These are phyloP conservation scores for Orchestia grillus DNA, from an alignment of 1,140 invertebrate species.

Conservation along the genomic window DNA sequence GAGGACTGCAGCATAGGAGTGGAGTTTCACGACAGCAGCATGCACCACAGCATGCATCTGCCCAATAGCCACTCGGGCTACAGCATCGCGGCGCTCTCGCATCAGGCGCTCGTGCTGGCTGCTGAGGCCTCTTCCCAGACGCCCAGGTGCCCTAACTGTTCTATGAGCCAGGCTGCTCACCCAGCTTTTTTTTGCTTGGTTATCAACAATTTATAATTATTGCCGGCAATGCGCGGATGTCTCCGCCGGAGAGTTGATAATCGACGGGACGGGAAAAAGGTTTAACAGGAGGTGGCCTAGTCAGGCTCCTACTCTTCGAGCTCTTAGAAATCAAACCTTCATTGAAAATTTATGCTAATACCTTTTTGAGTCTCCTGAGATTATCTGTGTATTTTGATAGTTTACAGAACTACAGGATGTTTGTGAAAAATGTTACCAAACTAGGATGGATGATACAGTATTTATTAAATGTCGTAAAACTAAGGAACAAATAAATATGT, in stretches of 20 bases:
- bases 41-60: constrained; percentile 91
- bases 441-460: too few relatives aligned
- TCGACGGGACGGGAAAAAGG: too few relatives aligned
- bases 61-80: constrained; percentile 81
- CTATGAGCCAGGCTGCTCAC: too few relatives aligned
- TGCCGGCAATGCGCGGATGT: too few relatives aligned
- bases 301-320: not conserved
- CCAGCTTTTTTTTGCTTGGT: too few relatives aligned
- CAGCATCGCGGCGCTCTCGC: constrained; percentile 87
- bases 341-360: not conserved
- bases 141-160: constrained; percentile 72
- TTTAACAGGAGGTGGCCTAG: too few relatives aligned
- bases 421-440: too few relatives aligned
- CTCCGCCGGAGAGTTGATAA: too few relatives aligned
- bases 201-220: too few relatives aligned
- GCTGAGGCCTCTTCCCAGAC: constrained; percentile 75
- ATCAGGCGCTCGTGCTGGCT: constrained; percentile 84
- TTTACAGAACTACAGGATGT: too few relatives aligned
- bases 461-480: too few relatives aligned
- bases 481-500: too few relatives aligned
- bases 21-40: constrained; percentile 92
- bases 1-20: constrained; percentile 87
- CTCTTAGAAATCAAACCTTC: not conserved
- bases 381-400: not conserved
- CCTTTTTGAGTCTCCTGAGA: not conserved